Base-by-base conservation (phyloP, 2,113 vertebrate species). In the Oreochromis niloticus region DNA sequence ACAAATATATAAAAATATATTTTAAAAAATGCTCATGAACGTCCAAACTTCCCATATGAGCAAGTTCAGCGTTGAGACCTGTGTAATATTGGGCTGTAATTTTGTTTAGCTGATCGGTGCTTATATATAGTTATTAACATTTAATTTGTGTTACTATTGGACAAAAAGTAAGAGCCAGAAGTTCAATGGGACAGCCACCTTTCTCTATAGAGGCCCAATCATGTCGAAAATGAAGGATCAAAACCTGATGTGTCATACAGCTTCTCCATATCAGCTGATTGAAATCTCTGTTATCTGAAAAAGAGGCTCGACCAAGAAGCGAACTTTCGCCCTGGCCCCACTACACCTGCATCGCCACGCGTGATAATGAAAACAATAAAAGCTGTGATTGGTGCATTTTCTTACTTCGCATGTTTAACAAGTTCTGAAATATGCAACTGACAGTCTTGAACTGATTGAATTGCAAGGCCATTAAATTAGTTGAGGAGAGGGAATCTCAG, bases 331-430 rank as follows among this genome's bases (percentile, higher is more conserved):
- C 30, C 24, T 61, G 54, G 30, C 1, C 9, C 30, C 7, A 10
- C 52, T 32, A 16, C 59, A 68, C 17, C 46, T 27, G 27, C 63
- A 73, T 14, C 1, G 11, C 46, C 80, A 87, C 12, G 2, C 10
- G 5, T 41, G 88, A 95, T 87, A 88, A 91, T 79, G 8, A 32
- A 39, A 16, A 81, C 57, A 87, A 71, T 86, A 85, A 91, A 82
- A 66, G 3, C 17, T 30, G 10, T 19, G 3, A 34, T 81, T 34
- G 27, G 9, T 43, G 5, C 9, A 2, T 81, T 73, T 78, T 73
- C n/a, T 87, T 16, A 6, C 14, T 55, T 39, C 4, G 4, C 14
- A 13, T 41, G 16, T 17, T 27, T 2, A 5, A 48, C 3, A 54
- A 2, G 6, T 48, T 87, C 13, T 57, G 27, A 52, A 24, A 81